Base-by-base conservation (phyloP, 1,140 invertebrate species). In the Caenorhabditis tropicalis region DNA sequence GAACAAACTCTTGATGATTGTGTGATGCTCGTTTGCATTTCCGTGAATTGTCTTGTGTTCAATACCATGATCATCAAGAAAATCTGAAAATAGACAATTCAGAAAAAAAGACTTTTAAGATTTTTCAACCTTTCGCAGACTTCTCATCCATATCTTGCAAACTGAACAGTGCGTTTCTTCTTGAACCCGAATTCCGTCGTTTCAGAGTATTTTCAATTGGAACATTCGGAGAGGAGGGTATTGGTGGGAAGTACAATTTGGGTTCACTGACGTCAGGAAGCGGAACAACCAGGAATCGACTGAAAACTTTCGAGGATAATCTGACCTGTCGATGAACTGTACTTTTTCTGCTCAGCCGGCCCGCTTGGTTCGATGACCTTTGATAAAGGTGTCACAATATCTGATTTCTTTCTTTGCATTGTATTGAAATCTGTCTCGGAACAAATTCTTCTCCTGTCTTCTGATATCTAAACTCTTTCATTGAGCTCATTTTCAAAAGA, bases 21-120 rank as follows among this genome's bases (percentile, higher is more conserved):
- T 65, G 0, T 82, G 82, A 31, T 82, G 60, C n/a, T 74, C 82
- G 10, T 49, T 82, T 9, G 82, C 31, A 21, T 43, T 49, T 21
- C 46, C 46, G 16, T 82, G 82, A 65, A 82, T 74, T 15, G 60
- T 81, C n/a, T 74, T 74, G 65, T 82, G 56, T 39, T 82, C 82
- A 74, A 70, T 49, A 27, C 53, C 53, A 21, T 58, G 53, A 81
- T 81, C 60, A 27, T 82, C 82, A 6, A 65, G 33, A 16, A 81
- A 81, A 39, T 81, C 53, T 80, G 16, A 16, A 33, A 29, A n/a
- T 79, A 16, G 16, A 16, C 33, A 33, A 3, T 46, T 12, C 1
- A 24, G 0, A n/a, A n/a, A n/a, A n/a, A n/a, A n/a, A n/a, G n/a
- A n/a, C n/a, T 21, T 7, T 48, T 5, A 3, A 49, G 21, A 53